A percentile compares a stretch with the other conserved stretches of the same genome.
phyloP scores from a whole-genome alignment of 1,140 invertebrate species.

The Macrobrachium nipponense region DNA sequence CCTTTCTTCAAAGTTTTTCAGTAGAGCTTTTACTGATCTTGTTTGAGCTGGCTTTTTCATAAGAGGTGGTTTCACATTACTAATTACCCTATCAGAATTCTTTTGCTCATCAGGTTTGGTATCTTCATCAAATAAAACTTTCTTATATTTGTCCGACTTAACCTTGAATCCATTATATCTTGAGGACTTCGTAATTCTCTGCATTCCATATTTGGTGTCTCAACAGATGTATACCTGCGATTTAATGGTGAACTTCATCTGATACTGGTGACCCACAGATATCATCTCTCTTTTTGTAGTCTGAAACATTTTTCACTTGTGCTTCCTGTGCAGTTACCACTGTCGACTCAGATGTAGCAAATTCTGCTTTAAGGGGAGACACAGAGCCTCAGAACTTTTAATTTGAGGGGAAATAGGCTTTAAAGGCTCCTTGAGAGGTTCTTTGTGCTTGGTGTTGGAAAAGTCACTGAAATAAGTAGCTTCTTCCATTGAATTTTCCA shows the following conservation, averaged over 20 bases:
- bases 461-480: slow-evolving; percentile 9
- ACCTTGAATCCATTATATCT: slow-evolving; percentile 64
- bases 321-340: slow-evolving; percentile 63
- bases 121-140: slow-evolving; percentile 65
- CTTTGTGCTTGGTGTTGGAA: slow-evolving; percentile 5
- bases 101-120: slow-evolving; percentile 25
- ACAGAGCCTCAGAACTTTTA: slow-evolving; percentile 58
- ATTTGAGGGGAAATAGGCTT: slow-evolving; percentile 45
- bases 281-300: slow-evolving; percentile 52
- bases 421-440: slow-evolving; percentile 53
- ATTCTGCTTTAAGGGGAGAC: slow-evolving; percentile 59
- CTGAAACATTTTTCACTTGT: slow-evolving; percentile 62
- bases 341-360: slow-evolving; percentile 61
- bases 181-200: slow-evolving; percentile 61
- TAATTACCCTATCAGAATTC: slow-evolving; percentile 24
- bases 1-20: slow-evolving; percentile 73
- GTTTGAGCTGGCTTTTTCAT: slow-evolving; percentile 53
- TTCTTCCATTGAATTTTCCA: slow-evolving; percentile 33
- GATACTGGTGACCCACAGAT: slow-evolving; percentile 3
- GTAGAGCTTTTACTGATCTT: slow-evolving; percentile 72
- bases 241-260: slow-evolving; percentile 35
- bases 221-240: slow-evolving; percentile 39
- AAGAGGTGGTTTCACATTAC: slow-evolving; percentile 47
- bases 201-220: slow-evolving; percentile 53
- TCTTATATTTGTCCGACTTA: slow-evolving; percentile 63